Conservation (phyloP, 2,888 invertebrate species). For the Odontomyia ornata region DNA sequence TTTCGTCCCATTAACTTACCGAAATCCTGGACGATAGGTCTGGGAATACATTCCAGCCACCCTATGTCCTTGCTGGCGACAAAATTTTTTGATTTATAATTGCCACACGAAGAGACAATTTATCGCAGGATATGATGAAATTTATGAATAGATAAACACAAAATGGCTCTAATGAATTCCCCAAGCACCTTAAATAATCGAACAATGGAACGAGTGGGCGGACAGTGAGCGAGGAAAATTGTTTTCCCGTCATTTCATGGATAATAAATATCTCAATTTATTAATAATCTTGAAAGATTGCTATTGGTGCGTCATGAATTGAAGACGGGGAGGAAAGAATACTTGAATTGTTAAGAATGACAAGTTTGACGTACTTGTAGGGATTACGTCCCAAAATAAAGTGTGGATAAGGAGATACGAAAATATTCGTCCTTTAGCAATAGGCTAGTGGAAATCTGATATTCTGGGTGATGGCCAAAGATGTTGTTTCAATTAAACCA, state of each 20-base stretch:
- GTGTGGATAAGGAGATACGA: too few relatives aligned
- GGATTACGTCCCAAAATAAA: too few relatives aligned
- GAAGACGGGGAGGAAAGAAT: too few relatives aligned
- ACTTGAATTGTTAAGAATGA: too few relatives aligned
- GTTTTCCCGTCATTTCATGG: slow-evolving; percentile 13
- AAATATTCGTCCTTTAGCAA: too few relatives aligned
- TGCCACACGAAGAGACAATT: slow-evolving; percentile 40
- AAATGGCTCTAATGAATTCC: slow-evolving; percentile 36
- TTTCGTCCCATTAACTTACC: neutral
- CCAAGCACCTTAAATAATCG: slow-evolving; percentile 11
- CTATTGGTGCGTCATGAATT: too few relatives aligned
- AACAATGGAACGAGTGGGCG: neutral
- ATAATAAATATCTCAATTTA: slow-evolving; percentile 20
- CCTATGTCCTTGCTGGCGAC: slow-evolving; percentile 4
- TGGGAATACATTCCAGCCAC: neutral
- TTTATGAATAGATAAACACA: slow-evolving; percentile 47
- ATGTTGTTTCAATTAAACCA: too few relatives aligned
- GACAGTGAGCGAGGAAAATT: neutral
- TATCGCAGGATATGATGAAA: slow-evolving; percentile 45
- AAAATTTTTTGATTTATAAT: slow-evolving; percentile 41
- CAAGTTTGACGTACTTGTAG: too few relatives aligned
- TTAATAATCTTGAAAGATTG: too few relatives aligned
- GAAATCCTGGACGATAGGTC: neutral
- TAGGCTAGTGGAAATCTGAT: too few relatives aligned
- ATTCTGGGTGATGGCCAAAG: too few relatives aligned